Evolutionary conservation across 2,113 vertebrate genomes (phyloP).

Genomic region (Hippoglossus stenolepis): DNA sequence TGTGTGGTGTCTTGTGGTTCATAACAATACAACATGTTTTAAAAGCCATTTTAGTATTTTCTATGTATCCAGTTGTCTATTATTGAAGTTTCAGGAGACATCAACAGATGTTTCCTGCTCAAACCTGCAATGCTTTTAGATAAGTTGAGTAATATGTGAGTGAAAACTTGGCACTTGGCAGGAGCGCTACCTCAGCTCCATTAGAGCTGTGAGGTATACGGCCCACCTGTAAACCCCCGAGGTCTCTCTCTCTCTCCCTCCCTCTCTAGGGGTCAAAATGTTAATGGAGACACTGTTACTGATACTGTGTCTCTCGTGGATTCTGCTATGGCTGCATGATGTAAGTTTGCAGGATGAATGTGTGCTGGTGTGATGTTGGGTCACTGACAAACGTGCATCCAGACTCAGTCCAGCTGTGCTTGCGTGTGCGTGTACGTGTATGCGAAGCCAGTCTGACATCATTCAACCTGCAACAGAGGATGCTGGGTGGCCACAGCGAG

Average conservation of each 20-base stretch:
- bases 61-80: background rate
- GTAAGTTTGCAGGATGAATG: constrained; percentile 9
- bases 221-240: constrained; percentile 30
- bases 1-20: background rate
- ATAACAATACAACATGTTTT: background rate
- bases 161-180: constrained; percentile 29
- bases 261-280: constrained; percentile 26
- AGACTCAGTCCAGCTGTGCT: background rate
- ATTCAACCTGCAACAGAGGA: constrained; percentile 10
- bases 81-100: constrained; percentile 7
- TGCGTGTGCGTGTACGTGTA: background rate
- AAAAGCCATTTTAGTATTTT: background rate
- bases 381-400: constrained; percentile 32
- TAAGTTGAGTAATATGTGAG: constrained; percentile 41
- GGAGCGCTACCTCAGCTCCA: constrained; percentile 11
- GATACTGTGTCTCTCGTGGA: constrained; percentile 43
- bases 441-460: background rate
- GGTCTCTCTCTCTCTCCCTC: background rate
- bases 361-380: constrained; percentile 7
- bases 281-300: constrained; percentile 53
- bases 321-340: constrained; percentile 28
- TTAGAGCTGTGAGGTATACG: constrained; percentile 5
- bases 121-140: constrained; percentile 33
- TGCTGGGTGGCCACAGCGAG: constrained; percentile 7
- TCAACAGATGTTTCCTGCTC: constrained; percentile 33